A percentile compares a stretch with the other conserved stretches of the same genome.
phyloP scores from a whole-genome alignment of 2,113 vertebrate species.

The Smithornis capensis region DNA sequence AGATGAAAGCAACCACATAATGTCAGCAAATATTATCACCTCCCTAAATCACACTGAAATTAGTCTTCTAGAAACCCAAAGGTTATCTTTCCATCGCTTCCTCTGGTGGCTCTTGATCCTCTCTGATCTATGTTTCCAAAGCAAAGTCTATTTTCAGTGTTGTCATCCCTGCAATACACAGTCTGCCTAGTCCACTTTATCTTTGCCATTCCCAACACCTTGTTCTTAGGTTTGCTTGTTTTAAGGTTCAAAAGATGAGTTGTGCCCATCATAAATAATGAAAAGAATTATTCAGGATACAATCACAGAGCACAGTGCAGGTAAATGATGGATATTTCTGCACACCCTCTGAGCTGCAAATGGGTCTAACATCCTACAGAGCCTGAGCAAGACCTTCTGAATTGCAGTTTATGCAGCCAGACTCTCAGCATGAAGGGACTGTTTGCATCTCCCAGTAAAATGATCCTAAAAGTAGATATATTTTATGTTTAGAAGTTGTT shows the following conservation, averaged over 20 bases:
- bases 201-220: not conserved
- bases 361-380: not conserved
- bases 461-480: not conserved
- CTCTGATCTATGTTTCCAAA: not conserved
- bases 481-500: not conserved
- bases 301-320: not conserved
- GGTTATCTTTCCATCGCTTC: not conserved
- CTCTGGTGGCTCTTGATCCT: not conserved
- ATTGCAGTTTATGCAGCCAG: not conserved
- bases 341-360: not conserved
- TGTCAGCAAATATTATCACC: slow-evolving; percentile 40
- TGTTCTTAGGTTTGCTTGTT: not conserved
- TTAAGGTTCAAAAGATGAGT: not conserved
- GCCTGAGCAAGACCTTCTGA: not conserved
- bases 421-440: not conserved
- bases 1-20: slow-evolving; percentile 12
- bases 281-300: not conserved
- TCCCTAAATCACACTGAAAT: slow-evolving; percentile 10
- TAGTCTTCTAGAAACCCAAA: not conserved
- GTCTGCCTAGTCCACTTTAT: not conserved
- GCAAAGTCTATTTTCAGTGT: not conserved
- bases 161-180: not conserved
- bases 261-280: not conserved
- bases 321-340: not conserved
- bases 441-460: not conserved